Conservation (phyloP, 2,797 vertebrate genomes). For the Rhinoraja longicauda region DNA sequence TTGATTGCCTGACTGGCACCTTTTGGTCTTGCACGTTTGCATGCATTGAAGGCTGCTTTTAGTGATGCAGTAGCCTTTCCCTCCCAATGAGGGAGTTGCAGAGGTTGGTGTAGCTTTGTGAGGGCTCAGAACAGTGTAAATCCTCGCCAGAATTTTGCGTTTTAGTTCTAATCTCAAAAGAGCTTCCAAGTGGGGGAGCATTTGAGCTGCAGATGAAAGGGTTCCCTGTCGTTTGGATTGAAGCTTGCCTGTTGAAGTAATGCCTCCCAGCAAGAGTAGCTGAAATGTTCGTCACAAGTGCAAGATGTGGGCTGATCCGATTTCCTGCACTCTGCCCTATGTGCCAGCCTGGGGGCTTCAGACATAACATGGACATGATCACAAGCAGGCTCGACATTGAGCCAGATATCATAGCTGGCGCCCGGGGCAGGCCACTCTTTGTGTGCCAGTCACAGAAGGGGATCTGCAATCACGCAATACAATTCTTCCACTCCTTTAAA, state of each 20-base stretch:
- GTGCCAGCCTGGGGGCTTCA: too few relatives aligned
- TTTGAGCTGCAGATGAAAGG: not conserved
- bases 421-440: too few relatives aligned
- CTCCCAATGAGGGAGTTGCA: not conserved
- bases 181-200: not conserved
- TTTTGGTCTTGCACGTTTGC: too few relatives aligned
- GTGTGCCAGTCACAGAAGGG: too few relatives aligned
- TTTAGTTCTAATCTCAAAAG: not conserved
- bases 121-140: not conserved
- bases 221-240: not conserved
- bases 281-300: not conserved
- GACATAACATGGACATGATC: not conserved
- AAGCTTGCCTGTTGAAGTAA: not conserved
- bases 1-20: too few relatives aligned
- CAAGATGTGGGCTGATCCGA: not conserved
- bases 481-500: too few relatives aligned
- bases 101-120: not conserved
- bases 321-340: not conserved
- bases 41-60: not conserved
- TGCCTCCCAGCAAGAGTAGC: not conserved
- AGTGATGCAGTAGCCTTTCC: not conserved
- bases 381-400: not conserved
- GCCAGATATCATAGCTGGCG: not conserved
- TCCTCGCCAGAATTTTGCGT: too few relatives aligned
- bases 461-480: too few relatives aligned